Percentiles rank a stretch among this genome's conserved stretches.
Conservation (phyloP, 1,140 invertebrate species). For the Hetaerina americana region DNA sequence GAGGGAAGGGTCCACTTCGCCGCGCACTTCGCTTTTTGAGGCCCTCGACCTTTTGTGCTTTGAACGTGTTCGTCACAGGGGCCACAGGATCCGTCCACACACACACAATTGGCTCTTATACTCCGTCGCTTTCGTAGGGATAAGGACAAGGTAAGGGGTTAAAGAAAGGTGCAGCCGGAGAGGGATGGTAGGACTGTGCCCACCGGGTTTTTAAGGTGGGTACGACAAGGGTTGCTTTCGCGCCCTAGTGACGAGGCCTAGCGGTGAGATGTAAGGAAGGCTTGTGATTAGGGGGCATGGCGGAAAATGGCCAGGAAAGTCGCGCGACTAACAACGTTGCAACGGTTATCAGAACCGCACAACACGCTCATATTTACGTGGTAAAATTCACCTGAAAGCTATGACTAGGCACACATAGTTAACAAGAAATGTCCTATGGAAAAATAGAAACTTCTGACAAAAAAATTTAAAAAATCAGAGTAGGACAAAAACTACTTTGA, state of each 20-base stretch:
- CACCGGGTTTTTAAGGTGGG: no score
- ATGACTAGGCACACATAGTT: slow-evolving; percentile 19
- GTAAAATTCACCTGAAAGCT: slow-evolving; percentile 16
- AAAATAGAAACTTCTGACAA: slow-evolving; percentile 19
- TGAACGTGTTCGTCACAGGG: neutral
- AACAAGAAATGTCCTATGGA: slow-evolving; percentile 17
- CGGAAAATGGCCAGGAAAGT: neutral
- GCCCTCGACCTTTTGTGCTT: neutral
- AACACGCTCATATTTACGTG: slow-evolving; percentile 5
- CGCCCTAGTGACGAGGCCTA: neutral
- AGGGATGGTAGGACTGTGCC: no score
- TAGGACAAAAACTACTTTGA: slow-evolving; percentile 14
- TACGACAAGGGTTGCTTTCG: neutral
- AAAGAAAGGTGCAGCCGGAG: no score
- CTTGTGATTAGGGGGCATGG: neutral
- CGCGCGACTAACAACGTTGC: slow-evolving; percentile 3
- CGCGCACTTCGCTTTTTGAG: no score
- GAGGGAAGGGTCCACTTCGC: no score
- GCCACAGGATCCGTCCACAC: no score
- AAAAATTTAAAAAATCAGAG: slow-evolving; percentile 14
- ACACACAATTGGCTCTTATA: no score
- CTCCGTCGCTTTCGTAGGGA: no score
- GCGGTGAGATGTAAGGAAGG: neutral
- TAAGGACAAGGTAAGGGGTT: no score
- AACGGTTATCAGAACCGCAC: slow-evolving; percentile 4